Evolutionary conservation across 2,888 invertebrate genomes (phyloP).

Genomic region (Leptopilina syphax): DNA sequence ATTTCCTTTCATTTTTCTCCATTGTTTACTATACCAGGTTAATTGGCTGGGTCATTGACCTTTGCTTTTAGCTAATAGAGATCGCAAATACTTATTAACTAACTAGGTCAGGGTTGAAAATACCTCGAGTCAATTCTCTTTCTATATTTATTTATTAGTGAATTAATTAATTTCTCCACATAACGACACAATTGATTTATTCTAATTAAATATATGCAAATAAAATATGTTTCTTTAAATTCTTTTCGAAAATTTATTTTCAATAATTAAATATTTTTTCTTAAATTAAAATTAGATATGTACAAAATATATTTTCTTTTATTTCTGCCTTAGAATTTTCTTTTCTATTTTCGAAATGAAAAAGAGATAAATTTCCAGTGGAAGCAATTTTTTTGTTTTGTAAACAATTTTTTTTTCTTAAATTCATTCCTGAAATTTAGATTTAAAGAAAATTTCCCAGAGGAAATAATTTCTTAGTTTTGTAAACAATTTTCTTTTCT

Average conservation of each 20-base stretch:
- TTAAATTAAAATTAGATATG: too few relatives aligned
- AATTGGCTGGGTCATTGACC: constrained; percentile 36
- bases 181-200: constrained; percentile 26
- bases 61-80: constrained; percentile 38
- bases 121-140: background rate
- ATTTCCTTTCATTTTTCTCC: constrained; percentile 39
- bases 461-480: too few relatives aligned
- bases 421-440: too few relatives aligned
- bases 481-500: too few relatives aligned
- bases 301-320: too few relatives aligned
- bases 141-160: constrained; percentile 2
- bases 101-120: constrained; percentile 36
- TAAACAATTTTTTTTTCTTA: too few relatives aligned
- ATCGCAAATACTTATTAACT: constrained; percentile 12
- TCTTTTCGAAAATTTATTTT: background rate
- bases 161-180: background rate
- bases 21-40: constrained; percentile 22
- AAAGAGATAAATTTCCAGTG: too few relatives aligned
- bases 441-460: too few relatives aligned
- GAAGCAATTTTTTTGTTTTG: too few relatives aligned
- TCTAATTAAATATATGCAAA: background rate
- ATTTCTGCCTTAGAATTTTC: too few relatives aligned
- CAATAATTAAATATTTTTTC: too few relatives aligned
- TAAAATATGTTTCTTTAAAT: background rate
- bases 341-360: too few relatives aligned